A percentile compares a stretch with the other conserved stretches of the same genome.
Evolutionary conservation across 2,888 invertebrate genomes (phyloP).

Genomic region (Apamea monoglypha): DNA sequence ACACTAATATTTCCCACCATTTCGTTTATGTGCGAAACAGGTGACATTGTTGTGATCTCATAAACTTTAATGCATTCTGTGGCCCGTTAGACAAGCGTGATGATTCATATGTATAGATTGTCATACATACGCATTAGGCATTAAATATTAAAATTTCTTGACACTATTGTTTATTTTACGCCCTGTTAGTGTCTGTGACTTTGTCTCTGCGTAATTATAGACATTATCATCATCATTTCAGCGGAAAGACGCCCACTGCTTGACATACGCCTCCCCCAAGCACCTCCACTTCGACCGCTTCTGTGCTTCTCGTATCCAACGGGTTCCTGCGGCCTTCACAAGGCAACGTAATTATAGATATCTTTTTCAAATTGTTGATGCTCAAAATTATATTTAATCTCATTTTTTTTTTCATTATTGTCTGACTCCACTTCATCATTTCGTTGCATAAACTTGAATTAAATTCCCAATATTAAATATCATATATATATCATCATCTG

Average conservation of each 20-base stretch:
- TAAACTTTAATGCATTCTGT: slow-evolving; percentile 20
- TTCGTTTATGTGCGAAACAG: background rate
- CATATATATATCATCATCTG: no score
- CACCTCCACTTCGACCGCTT: no score
- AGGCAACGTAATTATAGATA: no score
- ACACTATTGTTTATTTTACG: background rate
- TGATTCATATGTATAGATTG: slow-evolving; percentile 19
- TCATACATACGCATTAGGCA: slow-evolving; percentile 11
- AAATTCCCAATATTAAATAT: no score
- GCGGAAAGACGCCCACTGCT: no score
- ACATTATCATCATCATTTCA: background rate
- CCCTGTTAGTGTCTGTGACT: background rate
- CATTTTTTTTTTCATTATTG: background rate
- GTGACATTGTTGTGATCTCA: slow-evolving; percentile 2
- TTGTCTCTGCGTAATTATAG: background rate
- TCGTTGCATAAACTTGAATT: no score
- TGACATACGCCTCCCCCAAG: no score
- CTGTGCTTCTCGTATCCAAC: no score
- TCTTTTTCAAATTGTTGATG: background rate
- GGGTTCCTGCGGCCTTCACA: no score
- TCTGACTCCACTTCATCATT: no score
- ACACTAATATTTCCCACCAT: background rate
- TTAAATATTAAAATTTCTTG: slow-evolving; percentile 23
- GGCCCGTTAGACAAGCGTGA: background rate
- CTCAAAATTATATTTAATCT: background rate